These are phyloP conservation scores for Melanostigma gelatinosum DNA, from an alignment of 2,113 vertebrate genomes.

Conservation along the genomic window DNA sequence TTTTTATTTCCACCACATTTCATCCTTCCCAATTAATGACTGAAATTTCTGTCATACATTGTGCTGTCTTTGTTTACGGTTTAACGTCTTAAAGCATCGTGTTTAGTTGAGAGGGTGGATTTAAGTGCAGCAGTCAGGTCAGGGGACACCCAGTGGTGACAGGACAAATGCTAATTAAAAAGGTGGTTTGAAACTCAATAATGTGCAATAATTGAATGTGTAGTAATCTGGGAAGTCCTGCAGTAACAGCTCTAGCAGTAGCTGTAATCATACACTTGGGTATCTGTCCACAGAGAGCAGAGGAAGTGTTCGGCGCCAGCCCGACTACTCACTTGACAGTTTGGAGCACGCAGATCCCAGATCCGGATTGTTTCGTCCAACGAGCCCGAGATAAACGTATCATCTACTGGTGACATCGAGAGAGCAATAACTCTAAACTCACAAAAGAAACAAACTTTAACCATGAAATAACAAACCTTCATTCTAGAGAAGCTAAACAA, in stretches of 20 bases:
- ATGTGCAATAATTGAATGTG: background rate
- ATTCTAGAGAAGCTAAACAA: background rate
- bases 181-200: background rate
- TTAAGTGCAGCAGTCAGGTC: conserved; percentile 8
- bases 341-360: conserved; percentile 96
- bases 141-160: conserved; percentile 46
- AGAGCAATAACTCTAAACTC: conserved; percentile 92
- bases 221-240: background rate
- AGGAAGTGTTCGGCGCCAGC: conserved; percentile 26
- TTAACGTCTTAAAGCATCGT: background rate
- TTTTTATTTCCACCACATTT: background rate
- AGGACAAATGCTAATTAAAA: background rate
- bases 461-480: too few species aligned
- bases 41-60: background rate
- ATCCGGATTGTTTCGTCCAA: conserved; percentile 96
- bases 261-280: conserved; percentile 29
- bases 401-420: conserved; percentile 98
- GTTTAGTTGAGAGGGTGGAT: background rate
- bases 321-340: conserved; percentile 88
- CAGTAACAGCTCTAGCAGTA: background rate
- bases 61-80: background rate
- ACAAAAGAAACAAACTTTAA: conserved; percentile 6
- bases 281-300: background rate
- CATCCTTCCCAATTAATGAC: background rate
- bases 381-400: conserved; percentile 97